Base-by-base conservation (phyloP, 2,113 vertebrate genomes). In the Microcebus lehilahytsara region DNA sequence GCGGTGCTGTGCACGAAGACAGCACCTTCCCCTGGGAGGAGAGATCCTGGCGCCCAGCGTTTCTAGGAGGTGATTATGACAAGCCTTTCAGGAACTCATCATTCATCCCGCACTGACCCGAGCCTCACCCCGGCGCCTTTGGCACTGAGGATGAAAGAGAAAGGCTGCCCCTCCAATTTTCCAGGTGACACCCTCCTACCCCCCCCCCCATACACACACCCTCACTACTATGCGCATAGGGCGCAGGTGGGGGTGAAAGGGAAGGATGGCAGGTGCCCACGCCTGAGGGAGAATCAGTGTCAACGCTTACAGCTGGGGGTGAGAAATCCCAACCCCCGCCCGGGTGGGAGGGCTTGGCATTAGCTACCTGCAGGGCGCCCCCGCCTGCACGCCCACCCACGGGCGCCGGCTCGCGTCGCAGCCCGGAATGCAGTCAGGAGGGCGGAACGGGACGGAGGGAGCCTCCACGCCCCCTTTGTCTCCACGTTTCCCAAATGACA, bases 381-480 rank as follows among this genome's bases (percentile, higher is more conserved):
- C 22, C 58, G 67, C 92, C 64, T 14, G 75, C 71, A 17, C 32
- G 62, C 49, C 93, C 89, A 72, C 80, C 89, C 89, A 42, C 42
- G 4, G 49, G 42, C 66, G 9, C 42, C 62, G 20, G 71, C 56
- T 84, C 60, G 19, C 9, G 32, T 27, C 12, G 80, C 86, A 95
- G 89, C 91, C 81, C 14, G 1, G 96, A 77, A 93, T 8, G 92
- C 96, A 77, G 85, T 83, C 83, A 62, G 92, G 69, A 93, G 72
- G 92, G 72, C 93, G 85, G 84, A 69, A 80, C 62, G 9, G 95
- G 97, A 96, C 92, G 0, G 5, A 93, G 77, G 92, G 89, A 96
- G 85, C 94, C 94, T 97, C 95, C 97, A 96, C 97, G 98, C 97
- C 96, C 97, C 96, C 97, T 97, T 97, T 96, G 98, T 95, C 96